These are phyloP conservation scores for Octomys mimax DNA, from an alignment of 2,797 vertebrate genomes.

Conservation along the genomic window DNA sequence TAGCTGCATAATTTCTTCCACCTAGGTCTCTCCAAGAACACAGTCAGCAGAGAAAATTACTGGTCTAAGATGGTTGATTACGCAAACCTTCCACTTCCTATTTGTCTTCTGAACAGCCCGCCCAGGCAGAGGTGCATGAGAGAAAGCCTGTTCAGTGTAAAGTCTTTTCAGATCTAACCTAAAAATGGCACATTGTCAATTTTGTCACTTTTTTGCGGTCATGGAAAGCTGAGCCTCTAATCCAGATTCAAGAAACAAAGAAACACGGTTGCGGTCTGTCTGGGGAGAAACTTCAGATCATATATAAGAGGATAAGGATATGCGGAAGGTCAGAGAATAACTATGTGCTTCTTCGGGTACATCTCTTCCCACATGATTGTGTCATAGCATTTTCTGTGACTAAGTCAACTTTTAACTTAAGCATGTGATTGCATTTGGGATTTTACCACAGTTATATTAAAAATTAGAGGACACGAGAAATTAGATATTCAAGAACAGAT, in stretches of 20 bases:
- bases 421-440: neutral
- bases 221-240: neutral
- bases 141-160: neutral
- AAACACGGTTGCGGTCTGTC: neutral
- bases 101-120: neutral
- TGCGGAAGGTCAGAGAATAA: neutral
- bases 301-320: neutral
- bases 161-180: neutral
- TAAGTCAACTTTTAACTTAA: neutral
- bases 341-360: neutral
- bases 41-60: neutral
- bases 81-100: neutral
- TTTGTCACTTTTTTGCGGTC: neutral
- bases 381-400: neutral
- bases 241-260: neutral
- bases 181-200: neutral
- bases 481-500: neutral
- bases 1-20: neutral
- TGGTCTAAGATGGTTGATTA: neutral
- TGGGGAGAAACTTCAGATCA: neutral
- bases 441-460: slow-evolving; percentile 5
- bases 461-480: neutral
- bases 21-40: neutral
- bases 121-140: neutral
- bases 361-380: neutral